These are phyloP conservation scores for Drosophila ohnishii DNA, from an alignment of 1,140 invertebrate species.

Conservation along the genomic window DNA sequence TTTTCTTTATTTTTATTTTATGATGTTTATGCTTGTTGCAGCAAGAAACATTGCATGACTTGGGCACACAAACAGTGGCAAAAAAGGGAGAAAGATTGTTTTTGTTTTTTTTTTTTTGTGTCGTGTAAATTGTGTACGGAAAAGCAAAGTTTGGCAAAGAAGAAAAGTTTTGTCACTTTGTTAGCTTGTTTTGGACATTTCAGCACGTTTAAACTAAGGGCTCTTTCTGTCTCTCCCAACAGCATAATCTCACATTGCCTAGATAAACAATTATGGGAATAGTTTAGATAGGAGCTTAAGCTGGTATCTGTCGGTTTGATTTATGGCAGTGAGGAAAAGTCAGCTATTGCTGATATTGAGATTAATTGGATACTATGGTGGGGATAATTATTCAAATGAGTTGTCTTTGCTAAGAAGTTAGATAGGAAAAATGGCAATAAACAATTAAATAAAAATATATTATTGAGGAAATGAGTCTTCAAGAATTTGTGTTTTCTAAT, in stretches of 20 bases:
- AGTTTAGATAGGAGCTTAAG: constrained; percentile 13
- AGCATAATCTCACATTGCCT: constrained; percentile 3
- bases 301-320: constrained; percentile 8
- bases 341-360: neutral
- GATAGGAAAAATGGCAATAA: neutral
- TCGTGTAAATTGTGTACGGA: constrained; percentile 24
- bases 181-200: constrained; percentile 26
- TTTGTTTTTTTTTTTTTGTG: neutral
- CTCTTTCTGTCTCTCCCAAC: constrained; percentile 11
- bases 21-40: constrained; percentile 45
- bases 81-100: constrained; percentile 18
- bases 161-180: constrained; percentile 47
- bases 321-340: constrained; percentile 1
- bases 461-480: neutral
- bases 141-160: constrained; percentile 41
- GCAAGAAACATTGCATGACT: constrained; percentile 29
- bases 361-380: neutral
- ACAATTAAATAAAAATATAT: no score
- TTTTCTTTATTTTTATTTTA: constrained; percentile 11
- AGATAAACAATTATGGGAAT: constrained; percentile 45
- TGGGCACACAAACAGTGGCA: constrained; percentile 26
- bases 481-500: neutral
- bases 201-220: constrained; percentile 40
- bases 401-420: neutral
- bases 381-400: constrained; percentile 1